A percentile compares a stretch with the other conserved stretches of the same genome.
Evolutionary conservation across 2,113 vertebrate genomes (phyloP).

Genomic region (Spea bombifrons): DNA sequence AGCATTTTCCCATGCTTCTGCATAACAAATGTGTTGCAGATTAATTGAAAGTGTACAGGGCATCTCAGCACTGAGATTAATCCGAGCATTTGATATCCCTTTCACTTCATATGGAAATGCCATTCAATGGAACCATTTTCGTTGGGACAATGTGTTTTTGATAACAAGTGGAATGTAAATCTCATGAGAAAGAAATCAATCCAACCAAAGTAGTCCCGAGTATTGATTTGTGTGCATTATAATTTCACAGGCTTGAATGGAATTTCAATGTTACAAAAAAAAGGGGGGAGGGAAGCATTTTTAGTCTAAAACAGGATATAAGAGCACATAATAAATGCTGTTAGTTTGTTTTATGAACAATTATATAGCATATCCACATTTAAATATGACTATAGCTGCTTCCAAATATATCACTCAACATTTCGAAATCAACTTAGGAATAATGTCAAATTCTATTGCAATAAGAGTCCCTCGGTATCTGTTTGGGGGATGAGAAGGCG

Average conservation of each 20-base stretch:
- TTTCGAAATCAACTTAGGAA: not conserved
- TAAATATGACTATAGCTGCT: not conserved
- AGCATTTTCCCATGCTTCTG: conserved; percentile 65
- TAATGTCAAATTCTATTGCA: too few relatives aligned
- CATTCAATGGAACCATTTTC: conserved; percentile 66
- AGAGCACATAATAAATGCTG: conserved; percentile 14
- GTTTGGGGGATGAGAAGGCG: too few relatives aligned
- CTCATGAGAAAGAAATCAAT: conserved; percentile 70
- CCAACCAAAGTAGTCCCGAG: conserved; percentile 59
- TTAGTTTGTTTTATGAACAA: conserved; percentile 6
- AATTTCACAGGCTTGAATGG: conserved; percentile 62
- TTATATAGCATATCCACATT: not conserved
- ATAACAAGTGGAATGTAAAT: conserved; percentile 67
- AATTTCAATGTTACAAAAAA: conserved; percentile 51
- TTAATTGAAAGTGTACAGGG: conserved; percentile 59
- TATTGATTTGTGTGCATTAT: conserved; percentile 64
- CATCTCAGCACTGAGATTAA: conserved; percentile 63
- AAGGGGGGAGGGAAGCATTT: not conserved
- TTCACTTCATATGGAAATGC: conserved; percentile 69
- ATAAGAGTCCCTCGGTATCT: too few relatives aligned
- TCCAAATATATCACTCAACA: not conserved
- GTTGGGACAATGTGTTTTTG: conserved; percentile 66
- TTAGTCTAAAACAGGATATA: conserved; percentile 23
- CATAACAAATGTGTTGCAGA: conserved; percentile 59
- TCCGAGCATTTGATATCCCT: conserved; percentile 61